Base-by-base conservation (phyloP, 1,140 invertebrate genomes). In the Calliopsis andreniformis region DNA sequence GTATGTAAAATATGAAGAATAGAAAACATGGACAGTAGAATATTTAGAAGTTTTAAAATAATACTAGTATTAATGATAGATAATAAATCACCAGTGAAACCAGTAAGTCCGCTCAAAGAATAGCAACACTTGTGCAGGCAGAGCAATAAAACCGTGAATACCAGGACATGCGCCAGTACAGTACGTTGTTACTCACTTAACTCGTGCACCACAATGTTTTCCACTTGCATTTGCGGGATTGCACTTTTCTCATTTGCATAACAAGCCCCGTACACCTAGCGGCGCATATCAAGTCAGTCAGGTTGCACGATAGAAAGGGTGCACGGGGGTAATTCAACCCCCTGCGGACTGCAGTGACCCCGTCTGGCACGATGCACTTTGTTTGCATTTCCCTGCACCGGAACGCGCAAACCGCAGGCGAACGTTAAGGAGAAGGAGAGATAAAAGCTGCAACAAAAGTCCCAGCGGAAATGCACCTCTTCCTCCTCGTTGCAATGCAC, bases 221-320 rank as follows among this genome's bases (percentile, higher is more conserved):
- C 82, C 82, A 78, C 77, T 75, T 77, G 68, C 58, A 62, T 35
- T n/a, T 23, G 18, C 69, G 35, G 55, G 42, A 56, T 32, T 86
- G 84, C 83, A 86, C 71, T 86, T 86, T 85, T 86, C 84, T 82
- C 73, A 86, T 86, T 85, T 85, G 69, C 83, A 85, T 85, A 76
- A 85, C 83, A 85, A 85, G 81, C 70, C 53, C 71, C n/a, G 16
- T 84, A 80, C 77, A 83, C 80, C 82, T 83, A 71, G 71, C 45
- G 55, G 49, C 45, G 61, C 69, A 53, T 76, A 80, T 75, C 71
- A 76, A 77, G 82, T 83, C 80, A 35, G 64, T 76, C 78, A 79
- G 80, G 82, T 83, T 79, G 76, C 56, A 55, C 76, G 80, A 63
- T 75, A 67, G 56, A 32, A 62, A 55, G 69, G 76, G 64, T 25